Percentiles rank a stretch among this genome's conserved stretches.
phyloP scores from a whole-genome alignment of 2,888 invertebrate species.

The Torymus texanus region DNA sequence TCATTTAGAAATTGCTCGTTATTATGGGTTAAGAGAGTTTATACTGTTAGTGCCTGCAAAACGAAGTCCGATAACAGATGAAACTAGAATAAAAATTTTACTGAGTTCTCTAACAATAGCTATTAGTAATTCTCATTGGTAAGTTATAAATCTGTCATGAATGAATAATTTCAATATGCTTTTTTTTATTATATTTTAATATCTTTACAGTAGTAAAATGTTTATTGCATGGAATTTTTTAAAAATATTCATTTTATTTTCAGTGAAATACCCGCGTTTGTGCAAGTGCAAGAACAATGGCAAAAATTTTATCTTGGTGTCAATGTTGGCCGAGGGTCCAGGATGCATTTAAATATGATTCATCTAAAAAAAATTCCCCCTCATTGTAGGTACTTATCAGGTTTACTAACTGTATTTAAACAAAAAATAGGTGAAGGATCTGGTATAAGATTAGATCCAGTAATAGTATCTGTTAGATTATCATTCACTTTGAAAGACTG shows the following conservation, averaged over 20 bases:
- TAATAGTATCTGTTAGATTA: conserved; percentile 84
- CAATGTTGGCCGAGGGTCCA: conserved; percentile 84
- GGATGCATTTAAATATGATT: conserved; percentile 92
- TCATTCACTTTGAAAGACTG: conserved; percentile 83
- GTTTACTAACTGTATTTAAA: conserved; percentile 90
- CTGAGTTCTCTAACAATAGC: conserved; percentile 90
- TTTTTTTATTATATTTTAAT: too few relatives aligned
- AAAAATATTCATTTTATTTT: conserved; percentile 58
- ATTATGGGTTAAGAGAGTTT: conserved; percentile 91
- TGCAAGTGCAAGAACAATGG: conserved; percentile 89
- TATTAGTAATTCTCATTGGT: conserved; percentile 87
- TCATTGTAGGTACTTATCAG: conserved; percentile 88
- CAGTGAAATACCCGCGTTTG: conserved; percentile 88
- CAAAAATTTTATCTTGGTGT: conserved; percentile 89
- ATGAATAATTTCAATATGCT: too few relatives aligned
- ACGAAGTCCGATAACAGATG: conserved; percentile 79
- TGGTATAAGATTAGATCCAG: conserved; percentile 78
- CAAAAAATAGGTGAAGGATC: conserved; percentile 83
- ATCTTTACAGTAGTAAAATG: too few relatives aligned
- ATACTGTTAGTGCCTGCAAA: conserved; percentile 83
- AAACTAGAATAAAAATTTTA: conserved; percentile 85
- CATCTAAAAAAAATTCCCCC: conserved; percentile 88
- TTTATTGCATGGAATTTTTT: neutral
- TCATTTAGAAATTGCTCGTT: conserved; percentile 79
- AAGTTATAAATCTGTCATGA: conserved; percentile 58